Percentiles rank a stretch among this genome's conserved stretches.
Evolutionary conservation across 2,113 vertebrate genomes (phyloP).

Genomic region (Ancistrus triradiatus): DNA sequence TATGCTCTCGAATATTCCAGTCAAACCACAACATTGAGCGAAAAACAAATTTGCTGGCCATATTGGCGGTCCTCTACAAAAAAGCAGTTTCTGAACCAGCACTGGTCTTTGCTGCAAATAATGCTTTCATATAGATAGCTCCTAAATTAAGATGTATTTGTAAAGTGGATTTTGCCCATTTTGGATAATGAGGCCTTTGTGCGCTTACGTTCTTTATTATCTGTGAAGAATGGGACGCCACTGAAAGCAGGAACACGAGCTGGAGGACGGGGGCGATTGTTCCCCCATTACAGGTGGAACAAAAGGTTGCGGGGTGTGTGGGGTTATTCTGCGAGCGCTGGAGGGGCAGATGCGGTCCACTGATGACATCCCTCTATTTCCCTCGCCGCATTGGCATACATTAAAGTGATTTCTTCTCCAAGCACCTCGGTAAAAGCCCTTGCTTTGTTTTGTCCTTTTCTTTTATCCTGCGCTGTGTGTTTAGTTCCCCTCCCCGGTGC

Average conservation of each 20-base stretch:
- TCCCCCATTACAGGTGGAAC: slow-evolving; percentile 34
- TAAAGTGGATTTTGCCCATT: slow-evolving; percentile 38
- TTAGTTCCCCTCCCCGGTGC: slow-evolving; percentile 27
- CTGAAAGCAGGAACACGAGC: slow-evolving; percentile 32
- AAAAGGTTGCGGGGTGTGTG: slow-evolving; percentile 36
- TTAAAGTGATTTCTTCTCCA: slow-evolving; percentile 34
- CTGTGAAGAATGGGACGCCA: slow-evolving; percentile 27
- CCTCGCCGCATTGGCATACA: slow-evolving; percentile 20
- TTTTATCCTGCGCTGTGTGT: slow-evolving; percentile 31
- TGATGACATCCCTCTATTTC: slow-evolving; percentile 38
- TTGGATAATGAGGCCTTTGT: slow-evolving; percentile 40
- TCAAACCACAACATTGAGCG: too few relatives aligned
- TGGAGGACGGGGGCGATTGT: slow-evolving; percentile 12
- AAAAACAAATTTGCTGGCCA: too few relatives aligned
- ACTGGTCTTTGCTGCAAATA: not conserved
- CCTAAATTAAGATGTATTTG: slow-evolving; percentile 36
- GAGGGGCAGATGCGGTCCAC: slow-evolving; percentile 30
- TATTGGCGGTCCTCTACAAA: not conserved
- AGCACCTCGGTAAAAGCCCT: slow-evolving; percentile 44
- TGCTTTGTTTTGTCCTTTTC: slow-evolving; percentile 39
- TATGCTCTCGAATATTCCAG: too few relatives aligned
- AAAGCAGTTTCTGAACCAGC: slow-evolving; percentile 1
- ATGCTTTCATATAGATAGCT: slow-evolving; percentile 23
- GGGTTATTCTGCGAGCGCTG: slow-evolving; percentile 40
- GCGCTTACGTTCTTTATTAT: not conserved